A percentile compares a stretch with the other conserved stretches of the same genome.
Conservation (phyloP, 1,140 invertebrate species). For the Physella acuta region DNA sequence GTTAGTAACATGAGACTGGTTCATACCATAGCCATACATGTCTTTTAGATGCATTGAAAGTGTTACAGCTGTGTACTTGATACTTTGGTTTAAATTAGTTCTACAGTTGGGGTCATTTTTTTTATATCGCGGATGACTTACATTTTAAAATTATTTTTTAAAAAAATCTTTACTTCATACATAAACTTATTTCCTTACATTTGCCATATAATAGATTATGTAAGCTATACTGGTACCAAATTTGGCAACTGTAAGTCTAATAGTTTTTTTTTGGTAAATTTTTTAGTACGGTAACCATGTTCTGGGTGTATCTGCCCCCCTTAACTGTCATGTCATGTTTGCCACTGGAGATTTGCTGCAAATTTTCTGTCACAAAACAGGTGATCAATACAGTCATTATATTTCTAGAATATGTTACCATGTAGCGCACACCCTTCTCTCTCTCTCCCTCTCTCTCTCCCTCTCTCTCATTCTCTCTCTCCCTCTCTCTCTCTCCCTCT, state of each 20-base stretch:
- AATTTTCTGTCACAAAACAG: constrained; percentile 9
- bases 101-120: too few relatives aligned
- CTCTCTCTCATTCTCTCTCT: too few relatives aligned
- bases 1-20: too few relatives aligned
- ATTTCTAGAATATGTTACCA: too few relatives aligned
- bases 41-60: too few relatives aligned
- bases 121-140: too few relatives aligned
- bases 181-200: not conserved
- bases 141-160: not conserved
- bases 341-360: constrained; percentile 15
- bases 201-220: not conserved
- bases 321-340: constrained; percentile 19
- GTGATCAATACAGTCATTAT: not conserved
- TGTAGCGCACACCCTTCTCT: too few relatives aligned
- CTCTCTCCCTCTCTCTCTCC: too few relatives aligned
- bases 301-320: not conserved
- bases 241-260: not conserved
- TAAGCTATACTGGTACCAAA: not conserved
- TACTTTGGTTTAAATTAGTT: too few relatives aligned
- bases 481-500: too few relatives aligned
- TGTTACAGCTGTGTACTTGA: too few relatives aligned
- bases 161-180: not conserved
- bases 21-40: too few relatives aligned
- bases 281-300: not conserved
- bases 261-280: not conserved